Evolutionary conservation across 2,113 vertebrate species (phyloP), one percentile per base, ranked within the genome.

Genomic region (Alectura lathami): DNA sequence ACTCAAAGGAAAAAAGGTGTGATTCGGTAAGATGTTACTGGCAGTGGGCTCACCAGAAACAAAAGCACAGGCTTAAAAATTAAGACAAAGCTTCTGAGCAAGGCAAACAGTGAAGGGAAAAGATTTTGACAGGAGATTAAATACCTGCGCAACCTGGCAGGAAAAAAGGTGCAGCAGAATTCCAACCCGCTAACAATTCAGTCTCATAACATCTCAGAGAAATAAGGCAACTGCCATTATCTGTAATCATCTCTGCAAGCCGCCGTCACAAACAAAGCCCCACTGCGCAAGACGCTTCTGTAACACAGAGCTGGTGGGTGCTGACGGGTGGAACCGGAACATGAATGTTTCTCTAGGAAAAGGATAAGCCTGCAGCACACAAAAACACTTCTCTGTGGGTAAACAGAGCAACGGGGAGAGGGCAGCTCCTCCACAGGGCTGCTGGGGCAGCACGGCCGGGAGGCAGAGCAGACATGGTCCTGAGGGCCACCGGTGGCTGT

Each of bases 221-320:
- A 94, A 94, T 12, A 75, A 51, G 75, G 36, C 42, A 67, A 87
- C 85, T 76, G 78, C 79, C 87, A 73, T 85, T 82, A 72, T 43
- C 72, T 81, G 38, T 42, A 86, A 81, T 75, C 84, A 86, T 34
- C 77, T 5, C 4, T 60, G 67, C 62, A 57, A 93, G 36, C 30
- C 74, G 48, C 82, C 8, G 1, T 43, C 80, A 73, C 69, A 82
- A 88, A 83, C 78, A 82, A 78, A 93, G 82, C 40, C 84, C 70
- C 74, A 48, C 78, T 45, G 84, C 36, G 89, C n/a, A 73, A 69
- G 75, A 73, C 48, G 72, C 62, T 66, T 69, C 0, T 0, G 34
- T 18, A 73, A 70, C 3, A 51, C 56, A 76, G 87, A 91, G 89
- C 2, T 63, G 62, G 87, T 51, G 89, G 84, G 56, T 82, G 91